A percentile compares a stretch with the other conserved stretches of the same genome.
Evolutionary conservation across 2,797 vertebrate genomes (phyloP).

Genomic region (Ptychadena robeensis): DNA sequence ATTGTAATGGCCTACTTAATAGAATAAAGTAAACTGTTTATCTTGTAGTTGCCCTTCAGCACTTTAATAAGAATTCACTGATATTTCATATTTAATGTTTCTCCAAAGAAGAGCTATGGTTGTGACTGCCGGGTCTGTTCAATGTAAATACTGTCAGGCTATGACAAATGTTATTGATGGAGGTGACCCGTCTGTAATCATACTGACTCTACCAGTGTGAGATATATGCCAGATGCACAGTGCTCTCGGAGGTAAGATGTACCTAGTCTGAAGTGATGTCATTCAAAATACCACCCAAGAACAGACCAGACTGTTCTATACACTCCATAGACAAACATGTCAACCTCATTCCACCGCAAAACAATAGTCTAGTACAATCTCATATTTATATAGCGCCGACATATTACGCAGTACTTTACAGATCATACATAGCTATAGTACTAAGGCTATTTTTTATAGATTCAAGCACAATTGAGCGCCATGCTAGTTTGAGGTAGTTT

Average conservation of each 20-base stretch:
- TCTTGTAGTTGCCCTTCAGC: background rate
- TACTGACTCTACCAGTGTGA: background rate
- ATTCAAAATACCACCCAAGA: slow-evolving; percentile 7
- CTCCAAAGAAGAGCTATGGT: background rate
- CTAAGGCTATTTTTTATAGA: no score
- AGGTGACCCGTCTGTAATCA: slow-evolving; percentile 15
- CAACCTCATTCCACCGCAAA: background rate
- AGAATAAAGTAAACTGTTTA: background rate
- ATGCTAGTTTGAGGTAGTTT: no score
- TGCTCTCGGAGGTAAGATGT: background rate
- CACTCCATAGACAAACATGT: background rate
- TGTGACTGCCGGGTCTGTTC: background rate
- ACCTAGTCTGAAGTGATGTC: background rate
- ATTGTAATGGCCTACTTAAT: background rate
- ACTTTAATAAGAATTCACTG: background rate
- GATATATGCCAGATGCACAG: slow-evolving; percentile 27
- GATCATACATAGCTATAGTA: no score
- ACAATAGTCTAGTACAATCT: background rate
- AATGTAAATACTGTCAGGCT: slow-evolving; percentile 19
- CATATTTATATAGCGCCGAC: no score
- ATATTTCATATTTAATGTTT: slow-evolving; percentile 29
- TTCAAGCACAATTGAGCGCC: no score
- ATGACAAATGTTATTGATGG: slow-evolving; percentile 34
- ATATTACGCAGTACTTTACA: background rate
- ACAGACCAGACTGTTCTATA: background rate